These are phyloP conservation scores for Meda fulgida DNA, from an alignment of 2,797 vertebrate species.

Conservation along the genomic window DNA sequence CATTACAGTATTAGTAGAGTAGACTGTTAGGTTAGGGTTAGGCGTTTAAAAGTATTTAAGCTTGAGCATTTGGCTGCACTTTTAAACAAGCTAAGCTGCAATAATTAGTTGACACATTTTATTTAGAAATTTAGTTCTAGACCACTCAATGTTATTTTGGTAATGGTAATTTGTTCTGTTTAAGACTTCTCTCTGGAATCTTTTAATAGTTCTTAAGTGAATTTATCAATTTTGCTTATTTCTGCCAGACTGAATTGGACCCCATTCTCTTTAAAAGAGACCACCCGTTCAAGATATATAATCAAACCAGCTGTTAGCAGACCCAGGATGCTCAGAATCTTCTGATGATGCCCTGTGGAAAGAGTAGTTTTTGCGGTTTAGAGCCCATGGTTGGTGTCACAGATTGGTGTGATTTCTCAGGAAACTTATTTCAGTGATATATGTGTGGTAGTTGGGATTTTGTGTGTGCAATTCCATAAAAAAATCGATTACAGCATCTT, in stretches of 20 bases:
- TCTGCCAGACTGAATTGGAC: neutral
- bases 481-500: neutral
- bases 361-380: neutral
- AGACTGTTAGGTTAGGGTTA: no score
- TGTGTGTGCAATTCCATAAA: conserved; percentile 1
- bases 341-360: neutral
- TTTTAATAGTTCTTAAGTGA: neutral
- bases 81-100: neutral
- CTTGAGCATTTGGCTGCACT: neutral
- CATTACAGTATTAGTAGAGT: no score
- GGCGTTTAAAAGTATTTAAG: no score
- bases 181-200: neutral
- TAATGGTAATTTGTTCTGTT: conserved; percentile 15
- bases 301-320: neutral
- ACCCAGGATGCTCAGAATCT: neutral
- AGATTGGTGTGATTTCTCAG: conserved; percentile 22
- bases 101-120: conserved; percentile 15
- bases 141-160: neutral
- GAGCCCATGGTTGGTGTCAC: neutral
- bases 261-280: neutral
- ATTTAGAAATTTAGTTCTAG: conserved; percentile 6
- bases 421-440: conserved; percentile 8
- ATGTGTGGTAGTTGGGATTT: neutral
- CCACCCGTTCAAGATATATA: neutral
- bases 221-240: neutral